phyloP scores from a whole-genome alignment of 2,797 vertebrate species.

The Gobionotothen gibberifrons region DNA sequence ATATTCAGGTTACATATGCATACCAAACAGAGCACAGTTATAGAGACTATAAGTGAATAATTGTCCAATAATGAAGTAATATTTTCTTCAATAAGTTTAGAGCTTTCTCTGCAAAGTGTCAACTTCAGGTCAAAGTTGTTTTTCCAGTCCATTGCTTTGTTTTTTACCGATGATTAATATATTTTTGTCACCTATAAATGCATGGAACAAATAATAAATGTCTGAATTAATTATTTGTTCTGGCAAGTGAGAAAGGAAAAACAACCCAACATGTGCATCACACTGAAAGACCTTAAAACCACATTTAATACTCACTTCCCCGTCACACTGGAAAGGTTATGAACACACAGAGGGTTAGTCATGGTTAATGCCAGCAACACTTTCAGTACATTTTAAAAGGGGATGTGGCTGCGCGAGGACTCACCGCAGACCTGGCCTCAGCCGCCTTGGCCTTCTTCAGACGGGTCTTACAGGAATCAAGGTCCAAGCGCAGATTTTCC shows the following conservation, averaged over 20 bases:
- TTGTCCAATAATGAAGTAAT: background rate
- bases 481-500: conserved; percentile 92
- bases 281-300: conserved; percentile 27
- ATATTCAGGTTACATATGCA: conserved; percentile 4
- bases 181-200: conserved; percentile 20
- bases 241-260: conserved; percentile 37
- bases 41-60: background rate
- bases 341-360: conserved; percentile 79
- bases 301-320: conserved; percentile 93
- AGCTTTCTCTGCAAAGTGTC: conserved; percentile 8
- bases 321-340: conserved; percentile 93
- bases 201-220: background rate
- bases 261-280: conserved; percentile 43
- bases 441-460: conserved; percentile 93
- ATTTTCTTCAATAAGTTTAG: conserved; percentile 1
- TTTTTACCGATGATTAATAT: conserved; percentile 2
- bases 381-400: background rate
- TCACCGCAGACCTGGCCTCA: conserved; percentile 92
- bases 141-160: conserved; percentile 30
- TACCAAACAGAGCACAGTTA: background rate
- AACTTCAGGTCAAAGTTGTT: background rate
- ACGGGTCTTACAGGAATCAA: conserved; percentile 92
- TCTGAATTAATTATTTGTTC: too few species aligned
- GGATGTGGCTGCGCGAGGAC: conserved; percentile 15
- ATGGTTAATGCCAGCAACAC: background rate